Percentiles rank a stretch among this genome's conserved stretches.
phyloP scores from a whole-genome alignment of 2,797 vertebrate species.

The Eurystomus glaucurus region DNA sequence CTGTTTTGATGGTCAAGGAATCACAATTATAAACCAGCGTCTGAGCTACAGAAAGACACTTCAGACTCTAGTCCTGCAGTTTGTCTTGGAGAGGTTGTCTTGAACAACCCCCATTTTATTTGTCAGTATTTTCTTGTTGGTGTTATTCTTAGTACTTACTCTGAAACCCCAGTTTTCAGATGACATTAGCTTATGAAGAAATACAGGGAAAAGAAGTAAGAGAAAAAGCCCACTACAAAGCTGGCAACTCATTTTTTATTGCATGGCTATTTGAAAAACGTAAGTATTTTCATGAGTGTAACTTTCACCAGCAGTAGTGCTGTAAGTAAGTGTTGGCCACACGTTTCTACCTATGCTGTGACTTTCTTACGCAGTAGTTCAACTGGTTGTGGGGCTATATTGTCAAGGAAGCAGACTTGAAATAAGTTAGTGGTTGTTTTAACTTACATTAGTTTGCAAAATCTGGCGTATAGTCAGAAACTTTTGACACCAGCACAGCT shows the following conservation, averaged over 20 bases:
- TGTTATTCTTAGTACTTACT: not conserved
- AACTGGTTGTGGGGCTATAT: not conserved
- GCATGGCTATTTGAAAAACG: not conserved
- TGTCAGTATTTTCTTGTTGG: not conserved
- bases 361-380: not conserved
- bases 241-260: not conserved
- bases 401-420: not conserved
- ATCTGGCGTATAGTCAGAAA: not conserved
- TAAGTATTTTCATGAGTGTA: not conserved
- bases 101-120: not conserved
- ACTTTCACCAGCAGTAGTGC: not conserved
- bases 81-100: not conserved
- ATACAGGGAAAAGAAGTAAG: not conserved
- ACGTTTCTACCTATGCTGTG: not conserved
- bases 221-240: not conserved
- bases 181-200: not conserved
- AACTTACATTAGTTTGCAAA: constrained; percentile 18
- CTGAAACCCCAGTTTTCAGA: not conserved
- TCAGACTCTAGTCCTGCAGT: not conserved
- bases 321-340: not conserved
- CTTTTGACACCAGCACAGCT: not conserved
- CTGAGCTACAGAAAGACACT: not conserved
- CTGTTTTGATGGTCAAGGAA: not conserved
- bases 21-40: not conserved
- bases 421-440: not conserved